phyloP scores from a whole-genome alignment of 2,113 vertebrate species.

The Acrocephalus kingi region DNA sequence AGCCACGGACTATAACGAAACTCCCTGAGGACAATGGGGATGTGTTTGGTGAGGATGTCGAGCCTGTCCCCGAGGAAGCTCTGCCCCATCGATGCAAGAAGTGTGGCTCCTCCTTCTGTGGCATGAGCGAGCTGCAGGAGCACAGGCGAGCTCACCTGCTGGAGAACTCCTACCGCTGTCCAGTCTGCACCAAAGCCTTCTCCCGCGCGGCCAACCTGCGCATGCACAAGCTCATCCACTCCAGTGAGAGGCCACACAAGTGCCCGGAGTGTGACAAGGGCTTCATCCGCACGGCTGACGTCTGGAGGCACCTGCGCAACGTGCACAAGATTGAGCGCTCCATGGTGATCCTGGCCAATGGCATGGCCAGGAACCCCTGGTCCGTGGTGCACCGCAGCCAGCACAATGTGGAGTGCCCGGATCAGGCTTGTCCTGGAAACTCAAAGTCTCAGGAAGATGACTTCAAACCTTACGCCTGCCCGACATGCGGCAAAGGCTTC shows the following conservation, averaged over 20 bases:
- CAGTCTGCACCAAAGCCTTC: slow-evolving; percentile 46
- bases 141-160: background rate
- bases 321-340: slow-evolving; percentile 55
- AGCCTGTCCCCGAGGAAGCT: background rate
- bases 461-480: background rate
- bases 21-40: background rate
- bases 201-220: slow-evolving; percentile 22
- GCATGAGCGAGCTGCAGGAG: background rate
- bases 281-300: slow-evolving; percentile 49
- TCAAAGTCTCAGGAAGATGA: background rate
- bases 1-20: background rate
- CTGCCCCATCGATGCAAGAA: background rate
- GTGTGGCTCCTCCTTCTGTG: background rate
- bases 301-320: slow-evolving; percentile 46
- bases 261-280: slow-evolving; percentile 58
- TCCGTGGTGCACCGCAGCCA: background rate
- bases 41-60: background rate
- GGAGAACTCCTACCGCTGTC: background rate
- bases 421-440: background rate
- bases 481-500: background rate
- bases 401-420: accelerated
- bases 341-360: slow-evolving; percentile 16
- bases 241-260: slow-evolving; percentile 31
- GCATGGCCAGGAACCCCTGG: slow-evolving; percentile 42
- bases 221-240: slow-evolving; percentile 62